These are phyloP conservation scores for Drosophila prosaltans DNA, from an alignment of 1,140 invertebrate genomes.

Conservation along the genomic window DNA sequence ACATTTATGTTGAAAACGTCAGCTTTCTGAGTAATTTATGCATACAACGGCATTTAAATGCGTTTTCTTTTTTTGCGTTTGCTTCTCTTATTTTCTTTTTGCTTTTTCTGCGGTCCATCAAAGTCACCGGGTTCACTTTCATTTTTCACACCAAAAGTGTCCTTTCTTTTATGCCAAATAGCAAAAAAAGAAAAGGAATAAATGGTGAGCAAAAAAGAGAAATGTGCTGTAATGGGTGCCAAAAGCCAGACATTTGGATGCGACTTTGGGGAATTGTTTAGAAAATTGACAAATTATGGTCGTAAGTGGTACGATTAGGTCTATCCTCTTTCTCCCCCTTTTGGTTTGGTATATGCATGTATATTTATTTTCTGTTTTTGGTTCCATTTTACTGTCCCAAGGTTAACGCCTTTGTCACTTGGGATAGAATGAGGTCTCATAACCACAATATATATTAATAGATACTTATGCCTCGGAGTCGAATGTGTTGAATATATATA, in stretches of 20 bases:
- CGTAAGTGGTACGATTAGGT: conserved; percentile 76
- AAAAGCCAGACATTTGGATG: conserved; percentile 73
- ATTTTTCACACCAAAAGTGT: conserved; percentile 64
- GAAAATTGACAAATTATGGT: conserved; percentile 79
- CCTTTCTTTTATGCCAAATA: conserved; percentile 13
- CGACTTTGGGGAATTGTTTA: conserved; percentile 70
- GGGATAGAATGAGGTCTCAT: conserved; percentile 15
- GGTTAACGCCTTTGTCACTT: conserved; percentile 50
- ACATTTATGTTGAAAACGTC: conserved; percentile 58
- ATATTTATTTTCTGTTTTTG: conserved; percentile 17
- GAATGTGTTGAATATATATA: background rate
- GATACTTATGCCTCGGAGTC: conserved; percentile 16
- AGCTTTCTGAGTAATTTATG: conserved; percentile 67
- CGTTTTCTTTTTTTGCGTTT: conserved; percentile 31
- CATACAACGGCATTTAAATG: conserved; percentile 71
- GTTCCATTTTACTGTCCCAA: conserved; percentile 38
- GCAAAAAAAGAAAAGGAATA: background rate
- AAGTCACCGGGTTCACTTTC: conserved; percentile 53
- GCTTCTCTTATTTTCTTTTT: background rate
- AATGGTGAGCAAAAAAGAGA: conserved; percentile 31
- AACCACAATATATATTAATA: conserved; percentile 40
- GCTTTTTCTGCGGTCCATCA: conserved; percentile 28
- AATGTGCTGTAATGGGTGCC: conserved; percentile 69
- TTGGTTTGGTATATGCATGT: background rate
- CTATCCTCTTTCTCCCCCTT: conserved; percentile 20